Evolutionary conservation across 2,888 invertebrate genomes (phyloP).

Genomic region (Agriopis leucophaearia): DNA sequence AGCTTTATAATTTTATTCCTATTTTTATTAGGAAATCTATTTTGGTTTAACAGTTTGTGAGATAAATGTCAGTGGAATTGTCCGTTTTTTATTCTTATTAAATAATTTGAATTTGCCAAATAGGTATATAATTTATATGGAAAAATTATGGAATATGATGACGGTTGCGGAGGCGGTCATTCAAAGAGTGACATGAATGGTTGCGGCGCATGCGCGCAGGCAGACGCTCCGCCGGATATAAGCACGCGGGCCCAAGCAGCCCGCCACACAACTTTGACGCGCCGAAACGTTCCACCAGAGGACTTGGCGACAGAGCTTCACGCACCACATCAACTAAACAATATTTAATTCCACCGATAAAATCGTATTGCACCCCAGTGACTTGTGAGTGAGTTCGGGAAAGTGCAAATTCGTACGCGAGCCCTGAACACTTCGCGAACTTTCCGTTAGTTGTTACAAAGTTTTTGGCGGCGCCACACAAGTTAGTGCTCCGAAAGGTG

Average conservation of each 20-base stretch:
- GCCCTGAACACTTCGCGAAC: slow-evolving; percentile 57
- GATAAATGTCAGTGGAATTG: no score
- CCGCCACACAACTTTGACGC: slow-evolving; percentile 82
- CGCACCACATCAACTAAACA: slow-evolving; percentile 46
- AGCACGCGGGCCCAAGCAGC: slow-evolving; percentile 71
- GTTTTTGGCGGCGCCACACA: slow-evolving; percentile 62
- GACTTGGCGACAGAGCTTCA: slow-evolving; percentile 60
- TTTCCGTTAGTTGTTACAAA: slow-evolving; percentile 65
- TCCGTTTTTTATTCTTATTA: no score
- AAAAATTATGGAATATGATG: slow-evolving; percentile 52
- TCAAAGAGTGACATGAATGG: slow-evolving; percentile 80
- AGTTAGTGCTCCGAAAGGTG: slow-evolving; percentile 52
- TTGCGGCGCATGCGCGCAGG: slow-evolving; percentile 72
- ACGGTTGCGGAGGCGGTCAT: slow-evolving; percentile 79
- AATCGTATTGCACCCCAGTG: slow-evolving; percentile 41
- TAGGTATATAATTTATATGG: neutral
- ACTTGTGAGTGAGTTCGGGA: slow-evolving; percentile 62
- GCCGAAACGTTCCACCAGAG: slow-evolving; percentile 76
- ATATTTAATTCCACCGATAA: slow-evolving; percentile 46
- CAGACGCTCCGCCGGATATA: slow-evolving; percentile 73
- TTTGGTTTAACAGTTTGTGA: no score
- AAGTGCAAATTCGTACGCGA: slow-evolving; percentile 55
- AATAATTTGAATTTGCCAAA: no score
- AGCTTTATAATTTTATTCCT: no score
- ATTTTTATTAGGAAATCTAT: no score